Evolutionary conservation across 2,797 vertebrate species (phyloP).

Genomic region (Novumbra hubbsi): DNA sequence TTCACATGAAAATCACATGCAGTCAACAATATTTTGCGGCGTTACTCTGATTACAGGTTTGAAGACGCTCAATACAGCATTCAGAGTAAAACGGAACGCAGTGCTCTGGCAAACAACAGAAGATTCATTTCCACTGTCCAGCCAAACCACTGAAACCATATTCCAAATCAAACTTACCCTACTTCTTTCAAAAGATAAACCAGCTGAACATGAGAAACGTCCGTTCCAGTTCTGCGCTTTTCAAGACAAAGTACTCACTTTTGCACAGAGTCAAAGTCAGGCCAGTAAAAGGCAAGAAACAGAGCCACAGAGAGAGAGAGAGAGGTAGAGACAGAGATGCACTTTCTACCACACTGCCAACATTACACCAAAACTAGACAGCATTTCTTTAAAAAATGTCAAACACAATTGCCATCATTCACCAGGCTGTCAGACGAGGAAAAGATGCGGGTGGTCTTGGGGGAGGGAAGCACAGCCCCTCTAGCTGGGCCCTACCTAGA

Average conservation of each 20-base stretch:
- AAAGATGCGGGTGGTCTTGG: too few species aligned
- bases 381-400: too few species aligned
- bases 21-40: conserved; percentile 11
- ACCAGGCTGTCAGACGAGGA: too few species aligned
- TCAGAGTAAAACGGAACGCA: conserved; percentile 45
- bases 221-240: conserved; percentile 34
- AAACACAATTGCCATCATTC: too few species aligned
- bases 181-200: conserved; percentile 41
- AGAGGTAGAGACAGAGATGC: too few species aligned
- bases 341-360: too few species aligned
- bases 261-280: conserved; percentile 17
- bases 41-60: conserved; percentile 51
- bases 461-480: too few species aligned
- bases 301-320: not conserved
- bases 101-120: conserved; percentile 17
- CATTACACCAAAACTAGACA: too few species aligned
- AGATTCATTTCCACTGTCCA: not conserved
- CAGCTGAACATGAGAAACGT: conserved; percentile 42
- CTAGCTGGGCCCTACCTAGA: too few species aligned
- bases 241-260: conserved; percentile 17
- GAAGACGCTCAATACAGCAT: conserved; percentile 27
- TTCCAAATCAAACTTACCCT: conserved; percentile 36
- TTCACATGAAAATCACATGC: conserved; percentile 1
- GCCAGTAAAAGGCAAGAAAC: not conserved
- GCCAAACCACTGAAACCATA: conserved; percentile 4